A percentile compares a stretch with the other conserved stretches of the same genome.
These are phyloP conservation scores for Emydura subglobosa DNA, from an alignment of 2,113 vertebrate species.

Conservation along the genomic window DNA sequence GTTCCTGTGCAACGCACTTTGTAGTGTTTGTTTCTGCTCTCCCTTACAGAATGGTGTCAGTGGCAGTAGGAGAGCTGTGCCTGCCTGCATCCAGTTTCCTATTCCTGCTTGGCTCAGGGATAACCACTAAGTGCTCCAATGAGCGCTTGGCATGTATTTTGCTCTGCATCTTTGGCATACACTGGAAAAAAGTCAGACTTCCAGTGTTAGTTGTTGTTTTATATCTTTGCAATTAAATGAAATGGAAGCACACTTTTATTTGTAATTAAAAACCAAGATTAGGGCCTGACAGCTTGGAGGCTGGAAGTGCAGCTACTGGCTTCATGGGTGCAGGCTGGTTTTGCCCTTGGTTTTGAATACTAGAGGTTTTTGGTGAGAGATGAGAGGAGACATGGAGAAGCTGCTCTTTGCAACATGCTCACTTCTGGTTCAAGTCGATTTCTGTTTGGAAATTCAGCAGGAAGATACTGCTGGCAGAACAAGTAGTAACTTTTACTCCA, in stretches of 20 bases:
- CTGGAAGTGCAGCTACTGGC: background rate
- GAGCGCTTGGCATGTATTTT: background rate
- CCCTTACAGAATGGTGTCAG: background rate
- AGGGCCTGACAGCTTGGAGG: background rate
- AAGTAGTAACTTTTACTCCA: background rate
- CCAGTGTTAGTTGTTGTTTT: background rate
- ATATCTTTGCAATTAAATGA: background rate
- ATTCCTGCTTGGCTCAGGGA: rapidly evolving
- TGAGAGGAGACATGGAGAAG: background rate
- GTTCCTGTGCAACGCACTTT: background rate
- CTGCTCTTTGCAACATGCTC: background rate
- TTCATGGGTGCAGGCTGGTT: background rate
- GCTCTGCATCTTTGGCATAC: background rate
- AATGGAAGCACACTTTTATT: background rate
- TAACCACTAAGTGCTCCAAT: background rate
- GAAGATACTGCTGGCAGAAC: background rate
- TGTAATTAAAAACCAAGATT: background rate
- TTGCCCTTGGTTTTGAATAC: background rate
- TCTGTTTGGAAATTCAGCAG: background rate
- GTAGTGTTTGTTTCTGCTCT: background rate
- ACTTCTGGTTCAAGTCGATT: background rate
- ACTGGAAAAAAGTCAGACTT: background rate
- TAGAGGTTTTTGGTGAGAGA: background rate
- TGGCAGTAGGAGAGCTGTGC: background rate
- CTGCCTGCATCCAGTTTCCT: background rate